phyloP scores from a whole-genome alignment of 2,113 vertebrate genomes.

The Planiliza haematocheilus region DNA sequence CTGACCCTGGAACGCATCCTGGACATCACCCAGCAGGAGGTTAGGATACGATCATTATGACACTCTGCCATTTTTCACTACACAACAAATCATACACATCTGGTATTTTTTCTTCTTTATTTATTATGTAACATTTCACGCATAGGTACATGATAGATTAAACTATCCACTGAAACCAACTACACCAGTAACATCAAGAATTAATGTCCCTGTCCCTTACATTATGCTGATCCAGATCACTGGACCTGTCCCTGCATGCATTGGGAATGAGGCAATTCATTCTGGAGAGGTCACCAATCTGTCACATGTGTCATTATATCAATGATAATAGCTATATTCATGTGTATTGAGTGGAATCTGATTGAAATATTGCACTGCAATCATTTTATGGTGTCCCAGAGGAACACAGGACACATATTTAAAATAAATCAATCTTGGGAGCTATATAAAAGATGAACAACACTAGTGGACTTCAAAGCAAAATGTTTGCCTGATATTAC shows the following conservation, averaged over 20 bases:
- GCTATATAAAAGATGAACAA: background rate
- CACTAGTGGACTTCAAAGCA: background rate
- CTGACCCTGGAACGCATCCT: constrained; percentile 95
- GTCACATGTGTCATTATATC: constrained; percentile 7
- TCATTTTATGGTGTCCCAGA: constrained; percentile 9
- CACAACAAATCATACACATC: background rate
- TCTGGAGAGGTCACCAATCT: background rate
- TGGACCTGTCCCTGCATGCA: background rate
- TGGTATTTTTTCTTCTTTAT: background rate
- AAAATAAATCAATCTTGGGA: constrained; percentile 7
- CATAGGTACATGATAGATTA: too few relatives aligned
- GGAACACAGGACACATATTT: constrained; percentile 10
- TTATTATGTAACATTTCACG: background rate
- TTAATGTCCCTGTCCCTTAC: background rate
- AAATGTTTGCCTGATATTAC: constrained; percentile 1
- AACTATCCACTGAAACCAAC: too few relatives aligned
- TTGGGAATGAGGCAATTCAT: background rate
- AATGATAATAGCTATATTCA: constrained; percentile 18
- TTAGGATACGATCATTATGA: constrained; percentile 64
- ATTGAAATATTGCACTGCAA: constrained; percentile 24
- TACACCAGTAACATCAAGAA: background rate
- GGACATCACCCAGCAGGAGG: constrained; percentile 95
- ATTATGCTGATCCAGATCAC: background rate
- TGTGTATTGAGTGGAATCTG: constrained; percentile 11
- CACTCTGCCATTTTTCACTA: background rate